phyloP scores from a whole-genome alignment of 2,888 invertebrate genomes.

The Drosophila mulleri region DNA sequence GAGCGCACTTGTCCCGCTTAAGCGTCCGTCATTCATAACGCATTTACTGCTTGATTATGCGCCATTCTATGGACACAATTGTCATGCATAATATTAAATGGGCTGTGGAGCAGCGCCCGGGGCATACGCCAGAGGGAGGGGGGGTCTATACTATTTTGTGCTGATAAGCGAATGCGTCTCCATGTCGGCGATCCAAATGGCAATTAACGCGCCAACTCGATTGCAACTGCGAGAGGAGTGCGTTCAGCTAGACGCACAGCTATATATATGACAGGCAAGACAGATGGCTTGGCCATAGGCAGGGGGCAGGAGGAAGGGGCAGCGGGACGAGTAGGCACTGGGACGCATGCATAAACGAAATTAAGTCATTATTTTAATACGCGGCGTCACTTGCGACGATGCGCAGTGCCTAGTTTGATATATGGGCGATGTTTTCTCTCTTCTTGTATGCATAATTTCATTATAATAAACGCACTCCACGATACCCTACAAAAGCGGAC shows the following conservation, averaged over 20 bases:
- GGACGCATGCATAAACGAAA: slow-evolving; percentile 75
- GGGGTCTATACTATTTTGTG: slow-evolving; percentile 9
- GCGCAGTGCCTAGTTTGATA: slow-evolving; percentile 68
- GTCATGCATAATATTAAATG: slow-evolving; percentile 72
- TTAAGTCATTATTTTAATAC: slow-evolving; percentile 83
- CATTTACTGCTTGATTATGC: slow-evolving; percentile 65
- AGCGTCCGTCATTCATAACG: slow-evolving; percentile 46
- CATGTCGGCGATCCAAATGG: slow-evolving; percentile 59
- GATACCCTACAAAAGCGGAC: slow-evolving; percentile 12
- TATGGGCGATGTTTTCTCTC: slow-evolving; percentile 69
- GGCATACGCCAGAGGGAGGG: neutral
- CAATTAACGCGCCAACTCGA: slow-evolving; percentile 77
- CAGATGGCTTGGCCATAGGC: slow-evolving; percentile 24
- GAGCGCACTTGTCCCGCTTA: slow-evolving; percentile 1
- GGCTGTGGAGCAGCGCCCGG: neutral
- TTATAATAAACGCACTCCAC: slow-evolving; percentile 73
- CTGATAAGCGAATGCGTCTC: slow-evolving; percentile 54
- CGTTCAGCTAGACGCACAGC: neutral
- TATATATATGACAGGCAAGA: slow-evolving; percentile 27
- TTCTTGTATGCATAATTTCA: slow-evolving; percentile 78
- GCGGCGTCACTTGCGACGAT: slow-evolving; percentile 60
- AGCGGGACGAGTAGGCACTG: neutral
- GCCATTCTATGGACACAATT: slow-evolving; percentile 65
- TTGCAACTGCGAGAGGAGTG: slow-evolving; percentile 57
- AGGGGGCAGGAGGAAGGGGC: no score